These are phyloP conservation scores for Drosophila elegans DNA, from an alignment of 1,140 invertebrate species.

Conservation along the genomic window DNA sequence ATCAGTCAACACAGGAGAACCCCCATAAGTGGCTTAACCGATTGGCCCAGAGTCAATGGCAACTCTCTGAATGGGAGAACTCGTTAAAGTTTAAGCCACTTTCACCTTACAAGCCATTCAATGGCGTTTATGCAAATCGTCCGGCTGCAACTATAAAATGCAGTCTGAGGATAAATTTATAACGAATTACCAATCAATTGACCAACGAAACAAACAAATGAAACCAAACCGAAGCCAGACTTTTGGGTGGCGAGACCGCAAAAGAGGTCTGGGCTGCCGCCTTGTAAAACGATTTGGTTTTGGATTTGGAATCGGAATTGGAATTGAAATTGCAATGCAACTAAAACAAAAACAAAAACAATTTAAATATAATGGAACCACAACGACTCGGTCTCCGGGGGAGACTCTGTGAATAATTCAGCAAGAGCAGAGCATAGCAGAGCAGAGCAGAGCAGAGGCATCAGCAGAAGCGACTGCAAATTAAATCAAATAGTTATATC, in stretches of 20 bases:
- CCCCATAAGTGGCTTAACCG: conserved; percentile 22
- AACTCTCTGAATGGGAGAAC: conserved; percentile 31
- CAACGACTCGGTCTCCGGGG: conserved; percentile 43
- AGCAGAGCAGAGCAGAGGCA: background rate
- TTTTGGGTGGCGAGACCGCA: conserved; percentile 18
- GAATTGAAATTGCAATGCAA: conserved; percentile 73
- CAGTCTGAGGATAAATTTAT: conserved; percentile 55
- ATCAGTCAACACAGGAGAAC: conserved; percentile 33
- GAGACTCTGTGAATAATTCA: conserved; percentile 61
- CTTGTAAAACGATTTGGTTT: conserved; percentile 60
- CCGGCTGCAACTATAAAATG: conserved; percentile 26
- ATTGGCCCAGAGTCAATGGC: conserved; percentile 32
- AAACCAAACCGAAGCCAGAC: conserved; percentile 35
- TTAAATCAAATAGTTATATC: conserved; percentile 84
- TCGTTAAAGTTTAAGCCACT: conserved; percentile 64
- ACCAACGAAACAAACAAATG: conserved; percentile 57
- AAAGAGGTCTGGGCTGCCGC: conserved; percentile 39
- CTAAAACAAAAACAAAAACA: conserved; percentile 69
- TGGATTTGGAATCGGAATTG: conserved; percentile 53
- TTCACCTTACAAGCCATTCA: conserved; percentile 22
- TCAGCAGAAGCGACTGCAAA: conserved; percentile 39
- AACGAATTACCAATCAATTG: conserved; percentile 71
- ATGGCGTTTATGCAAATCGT: conserved; percentile 52
- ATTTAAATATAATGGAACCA: conserved; percentile 77
- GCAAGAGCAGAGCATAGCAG: conserved; percentile 15